Conservation (phyloP, 2,113 vertebrate genomes). For the Atractosteus spatula region DNA sequence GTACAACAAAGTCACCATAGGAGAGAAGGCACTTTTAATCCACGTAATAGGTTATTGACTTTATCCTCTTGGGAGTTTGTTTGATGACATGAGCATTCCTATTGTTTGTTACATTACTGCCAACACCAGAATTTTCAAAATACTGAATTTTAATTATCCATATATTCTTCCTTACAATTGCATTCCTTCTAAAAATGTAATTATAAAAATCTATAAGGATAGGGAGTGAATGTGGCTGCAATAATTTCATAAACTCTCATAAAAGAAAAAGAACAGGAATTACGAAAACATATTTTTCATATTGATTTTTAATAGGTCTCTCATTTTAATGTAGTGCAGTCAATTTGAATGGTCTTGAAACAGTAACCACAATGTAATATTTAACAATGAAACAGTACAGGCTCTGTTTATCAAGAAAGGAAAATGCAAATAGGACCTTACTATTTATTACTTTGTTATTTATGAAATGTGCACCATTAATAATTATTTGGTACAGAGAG, state of each 20-base stretch:
- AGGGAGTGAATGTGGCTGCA: no score
- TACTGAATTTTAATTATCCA: slow-evolving; percentile 31
- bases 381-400: background rate
- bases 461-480: background rate
- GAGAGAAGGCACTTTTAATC: slow-evolving; percentile 54
- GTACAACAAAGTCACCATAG: slow-evolving; percentile 44
- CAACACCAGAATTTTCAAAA: slow-evolving; percentile 40
- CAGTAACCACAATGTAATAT: background rate
- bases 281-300: no score
- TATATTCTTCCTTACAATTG: slow-evolving; percentile 14
- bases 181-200: background rate
- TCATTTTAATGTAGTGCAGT: background rate
- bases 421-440: no score
- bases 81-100: slow-evolving; percentile 42
- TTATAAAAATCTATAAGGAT: no score
- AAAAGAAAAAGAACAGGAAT: no score
- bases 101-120: slow-evolving; percentile 50
- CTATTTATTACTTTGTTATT: background rate
- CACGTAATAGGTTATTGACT: slow-evolving; percentile 68
- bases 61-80: slow-evolving; percentile 53
- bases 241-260: no score
- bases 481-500: background rate
- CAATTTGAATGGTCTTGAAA: background rate
- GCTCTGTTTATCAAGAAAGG: background rate
- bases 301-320: no score